Conservation (phyloP, 2,888 invertebrate species). For the Sphecodes monilicornis region DNA sequence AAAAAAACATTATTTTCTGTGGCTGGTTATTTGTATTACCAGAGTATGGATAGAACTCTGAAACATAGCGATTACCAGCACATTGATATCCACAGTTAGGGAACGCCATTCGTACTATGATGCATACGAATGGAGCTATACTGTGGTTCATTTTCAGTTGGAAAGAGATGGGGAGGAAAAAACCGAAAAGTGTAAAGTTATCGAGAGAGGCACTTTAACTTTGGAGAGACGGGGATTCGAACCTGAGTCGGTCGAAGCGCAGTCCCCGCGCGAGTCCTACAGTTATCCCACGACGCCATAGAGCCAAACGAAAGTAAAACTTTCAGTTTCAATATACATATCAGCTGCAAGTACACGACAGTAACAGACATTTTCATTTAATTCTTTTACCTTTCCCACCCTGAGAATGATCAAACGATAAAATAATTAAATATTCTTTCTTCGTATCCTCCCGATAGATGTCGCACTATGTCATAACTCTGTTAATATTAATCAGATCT, state of each 20-base stretch:
- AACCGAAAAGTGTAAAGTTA: background rate
- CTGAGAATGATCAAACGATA: background rate
- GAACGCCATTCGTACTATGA: slow-evolving; percentile 67
- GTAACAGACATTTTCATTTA: background rate
- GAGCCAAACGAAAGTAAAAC: rapidly evolving
- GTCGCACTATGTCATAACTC: too few relatives aligned
- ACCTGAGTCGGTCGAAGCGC: slow-evolving; percentile 15
- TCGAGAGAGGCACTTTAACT: background rate
- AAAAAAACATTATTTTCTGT: slow-evolving; percentile 32
- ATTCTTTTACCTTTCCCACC: background rate
- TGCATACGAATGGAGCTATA: slow-evolving; percentile 67
- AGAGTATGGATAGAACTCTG: slow-evolving; percentile 40
- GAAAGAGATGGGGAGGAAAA: background rate
- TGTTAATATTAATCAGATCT: too few relatives aligned
- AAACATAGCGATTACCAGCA: slow-evolving; percentile 70
- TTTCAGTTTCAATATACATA: background rate
- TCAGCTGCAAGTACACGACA: background rate
- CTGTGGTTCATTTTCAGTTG: slow-evolving; percentile 62
- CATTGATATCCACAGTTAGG: slow-evolving; percentile 71
- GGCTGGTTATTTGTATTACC: slow-evolving; percentile 62
- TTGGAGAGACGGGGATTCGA: slow-evolving; percentile 37
- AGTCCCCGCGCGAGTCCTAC: background rate
- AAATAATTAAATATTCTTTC: background rate
- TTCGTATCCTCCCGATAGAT: too few relatives aligned
- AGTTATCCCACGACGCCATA: slow-evolving; percentile 39